These are phyloP conservation scores for Eonycteris spelaea DNA, from an alignment of 2,113 vertebrate genomes.

Conservation along the genomic window DNA sequence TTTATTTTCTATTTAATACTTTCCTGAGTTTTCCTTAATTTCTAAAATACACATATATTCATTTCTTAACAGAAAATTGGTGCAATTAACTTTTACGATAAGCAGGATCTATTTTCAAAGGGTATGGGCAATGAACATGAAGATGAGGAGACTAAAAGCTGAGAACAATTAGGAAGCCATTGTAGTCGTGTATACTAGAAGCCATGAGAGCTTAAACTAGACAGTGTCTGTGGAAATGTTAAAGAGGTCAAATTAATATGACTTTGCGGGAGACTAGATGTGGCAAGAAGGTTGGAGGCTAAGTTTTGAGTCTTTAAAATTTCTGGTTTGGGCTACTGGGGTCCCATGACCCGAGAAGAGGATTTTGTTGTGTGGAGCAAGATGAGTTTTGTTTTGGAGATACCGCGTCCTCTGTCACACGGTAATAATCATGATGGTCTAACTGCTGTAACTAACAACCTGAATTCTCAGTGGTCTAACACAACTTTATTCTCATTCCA, in stretches of 20 bases:
- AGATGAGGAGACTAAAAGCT: not conserved
- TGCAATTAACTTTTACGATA: not conserved
- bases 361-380: not conserved
- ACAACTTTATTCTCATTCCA: not conserved
- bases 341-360: not conserved
- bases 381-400: not conserved
- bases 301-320: not conserved
- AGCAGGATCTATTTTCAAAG: not conserved
- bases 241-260: not conserved
- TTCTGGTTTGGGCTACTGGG: not conserved
- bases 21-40: not conserved
- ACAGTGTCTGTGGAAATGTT: accelerated
- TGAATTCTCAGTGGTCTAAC: not conserved
- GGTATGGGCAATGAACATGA: not conserved
- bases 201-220: not conserved
- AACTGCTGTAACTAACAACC: not conserved
- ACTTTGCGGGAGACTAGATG: not conserved
- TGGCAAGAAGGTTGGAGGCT: not conserved
- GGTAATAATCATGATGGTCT: not conserved
- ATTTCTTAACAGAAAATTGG: not conserved
- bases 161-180: not conserved
- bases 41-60: not conserved
- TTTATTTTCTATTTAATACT: not conserved
- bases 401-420: not conserved
- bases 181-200: not conserved